Percentiles rank a stretch among this genome's conserved stretches.
phyloP scores from a whole-genome alignment of 2,113 vertebrate species.

The Eonycteris spelaea region DNA sequence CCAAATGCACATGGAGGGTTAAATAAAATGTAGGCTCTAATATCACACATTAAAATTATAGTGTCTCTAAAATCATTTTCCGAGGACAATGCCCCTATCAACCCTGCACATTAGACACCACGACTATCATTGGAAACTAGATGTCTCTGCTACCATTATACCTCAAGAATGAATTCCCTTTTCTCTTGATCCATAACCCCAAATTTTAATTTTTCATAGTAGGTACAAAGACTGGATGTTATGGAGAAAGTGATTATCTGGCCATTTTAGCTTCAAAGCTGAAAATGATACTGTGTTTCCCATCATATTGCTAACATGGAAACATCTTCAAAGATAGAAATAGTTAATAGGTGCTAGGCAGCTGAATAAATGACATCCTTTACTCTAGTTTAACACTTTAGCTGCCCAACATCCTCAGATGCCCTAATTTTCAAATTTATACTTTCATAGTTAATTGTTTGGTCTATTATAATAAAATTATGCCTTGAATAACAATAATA shows the following conservation, averaged over 20 bases:
- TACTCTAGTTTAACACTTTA: background rate
- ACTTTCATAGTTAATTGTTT: background rate
- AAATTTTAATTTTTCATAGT: background rate
- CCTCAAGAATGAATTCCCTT: background rate
- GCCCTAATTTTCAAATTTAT: background rate
- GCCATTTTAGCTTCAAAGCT: background rate
- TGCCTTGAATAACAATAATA: background rate
- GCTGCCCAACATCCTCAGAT: background rate
- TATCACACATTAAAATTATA: background rate
- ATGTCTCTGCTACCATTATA: background rate
- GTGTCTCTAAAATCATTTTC: background rate
- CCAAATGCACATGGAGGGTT: background rate
- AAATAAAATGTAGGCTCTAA: background rate
- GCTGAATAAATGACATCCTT: background rate
- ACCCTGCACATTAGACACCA: background rate
- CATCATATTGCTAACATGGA: background rate
- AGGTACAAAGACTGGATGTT: background rate
- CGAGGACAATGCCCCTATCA: background rate
- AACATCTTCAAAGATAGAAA: background rate
- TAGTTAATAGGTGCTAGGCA: background rate
- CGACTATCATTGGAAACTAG: background rate
- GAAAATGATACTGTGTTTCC: accelerated
- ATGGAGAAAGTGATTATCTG: background rate
- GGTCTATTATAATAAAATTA: background rate
- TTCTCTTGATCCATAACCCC: background rate